Evolutionary conservation across 30 jellyfish, hydroid and myxozoan genomes (phyloP).

Genomic region (Hydra vulgaris): DNA sequence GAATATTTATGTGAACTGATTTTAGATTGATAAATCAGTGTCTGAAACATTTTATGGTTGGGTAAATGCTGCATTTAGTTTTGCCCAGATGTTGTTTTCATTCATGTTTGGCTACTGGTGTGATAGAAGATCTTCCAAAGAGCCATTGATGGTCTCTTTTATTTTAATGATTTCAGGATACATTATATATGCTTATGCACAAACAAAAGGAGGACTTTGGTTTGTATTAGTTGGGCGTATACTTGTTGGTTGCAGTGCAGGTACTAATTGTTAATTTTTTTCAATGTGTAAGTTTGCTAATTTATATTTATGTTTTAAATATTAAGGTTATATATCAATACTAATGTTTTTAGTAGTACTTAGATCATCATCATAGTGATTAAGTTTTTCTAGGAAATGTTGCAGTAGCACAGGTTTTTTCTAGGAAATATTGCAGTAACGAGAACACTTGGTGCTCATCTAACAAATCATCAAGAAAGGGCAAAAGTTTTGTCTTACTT

Average conservation of each 20-base stretch:
- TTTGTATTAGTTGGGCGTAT: conserved; percentile 37
- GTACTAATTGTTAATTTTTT: neutral
- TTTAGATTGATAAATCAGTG: conserved; percentile 38
- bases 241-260: conserved; percentile 51
- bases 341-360: neutral
- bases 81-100: conserved; percentile 29
- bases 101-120: conserved; percentile 55
- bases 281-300: neutral
- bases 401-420: too few relatives aligned
- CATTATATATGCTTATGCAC: conserved; percentile 45
- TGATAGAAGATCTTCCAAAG: conserved; percentile 29
- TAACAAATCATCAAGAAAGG: conserved; percentile 44
- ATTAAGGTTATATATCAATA: neutral
- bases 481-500: conserved; percentile 29
- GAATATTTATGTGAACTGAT: neutral
- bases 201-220: conserved; percentile 34
- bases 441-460: conserved; percentile 45
- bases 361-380: neutral
- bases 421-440: conserved; percentile 45
- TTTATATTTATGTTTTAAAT: neutral
- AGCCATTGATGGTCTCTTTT: conserved; percentile 33
- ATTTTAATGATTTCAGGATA: conserved; percentile 25
- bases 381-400: too few relatives aligned
- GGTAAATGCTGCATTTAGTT: conserved; percentile 52
- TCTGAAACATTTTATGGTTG: conserved; percentile 53